Evolutionary conservation across 2,113 vertebrate species (phyloP), one percentile per base, ranked within the genome.

Genomic region (Triplophysa tibetana): DNA sequence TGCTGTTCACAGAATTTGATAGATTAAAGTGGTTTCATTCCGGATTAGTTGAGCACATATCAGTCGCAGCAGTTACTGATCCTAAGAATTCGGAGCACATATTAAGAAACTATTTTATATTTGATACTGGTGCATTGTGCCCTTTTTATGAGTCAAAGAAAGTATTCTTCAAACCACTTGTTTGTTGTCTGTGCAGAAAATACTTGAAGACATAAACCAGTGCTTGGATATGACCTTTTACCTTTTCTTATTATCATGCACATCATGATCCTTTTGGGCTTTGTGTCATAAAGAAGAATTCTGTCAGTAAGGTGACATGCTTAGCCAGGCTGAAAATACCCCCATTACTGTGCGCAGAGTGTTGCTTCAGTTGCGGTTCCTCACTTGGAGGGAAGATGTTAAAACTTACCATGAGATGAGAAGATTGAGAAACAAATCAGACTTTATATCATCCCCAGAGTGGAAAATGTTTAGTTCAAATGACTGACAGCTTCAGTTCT

Each of bases 361-460:
- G 29, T 41, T 54, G 60, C 63, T 60, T 74, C 17, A 11, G 8
- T 61, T 67, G 81, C 38, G 14, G 73, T 78, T 80, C 48, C 78
- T 83, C 61, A 54, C 77, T 84, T 89, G 82, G 87, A 79, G 84
- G 79, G 84, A 75, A 74, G 79, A 82, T 92, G 91, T 89, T 87
- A 91, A 89, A 92, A 89, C 9, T 92, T 82, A 85, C 89, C 68
- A 2, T 70, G 86, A 88, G 79, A 86, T 83, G 91, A 91, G 90
- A 93, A 90, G 78, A 75, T 75, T 7, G 38, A 61, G 48, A 78
- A 74, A 62, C 81, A 85, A 84, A 80, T 82, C 81, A 78, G 83
- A 60, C 58, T 82, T 84, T 78, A 66, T 83, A 83, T 87, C 87
- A 76, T 85, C 87, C 72, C 81, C 43, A 79, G 76, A 85, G 85